These are phyloP conservation scores for Eleginops maclovinus DNA, from an alignment of 2,113 vertebrate genomes.

Conservation along the genomic window DNA sequence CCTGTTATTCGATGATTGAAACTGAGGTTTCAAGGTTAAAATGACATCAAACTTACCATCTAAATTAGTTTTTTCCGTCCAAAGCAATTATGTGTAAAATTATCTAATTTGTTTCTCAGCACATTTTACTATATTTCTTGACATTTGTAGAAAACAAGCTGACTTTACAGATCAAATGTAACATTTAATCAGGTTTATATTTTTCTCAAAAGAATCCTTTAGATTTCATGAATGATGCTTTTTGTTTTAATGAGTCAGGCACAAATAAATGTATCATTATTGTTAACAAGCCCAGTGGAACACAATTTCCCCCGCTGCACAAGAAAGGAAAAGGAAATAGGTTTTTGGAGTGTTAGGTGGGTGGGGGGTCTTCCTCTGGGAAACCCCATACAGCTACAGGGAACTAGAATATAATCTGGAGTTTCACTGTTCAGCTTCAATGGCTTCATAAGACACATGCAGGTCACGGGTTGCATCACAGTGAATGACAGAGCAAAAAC, in stretches of 20 bases:
- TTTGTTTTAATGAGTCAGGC: conserved; percentile 26
- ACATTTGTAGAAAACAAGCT: neutral
- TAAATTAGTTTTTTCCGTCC: conserved; percentile 4
- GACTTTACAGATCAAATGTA: neutral
- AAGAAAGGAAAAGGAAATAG: conserved; percentile 54
- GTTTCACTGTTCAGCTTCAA: conserved; percentile 39
- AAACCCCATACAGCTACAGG: conserved; percentile 60
- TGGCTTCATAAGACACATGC: neutral
- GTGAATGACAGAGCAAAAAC: conserved; percentile 14
- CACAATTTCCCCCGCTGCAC: conserved; percentile 30
- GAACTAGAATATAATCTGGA: conserved; percentile 41
- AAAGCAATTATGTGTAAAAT: neutral
- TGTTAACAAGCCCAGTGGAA: conserved; percentile 45
- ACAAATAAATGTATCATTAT: conserved; percentile 36
- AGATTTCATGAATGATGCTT: neutral
- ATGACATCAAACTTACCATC: conserved; percentile 21
- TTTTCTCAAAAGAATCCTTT: neutral
- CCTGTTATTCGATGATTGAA: conserved; percentile 42
- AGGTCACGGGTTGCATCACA: conserved; percentile 22
- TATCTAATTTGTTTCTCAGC: neutral
- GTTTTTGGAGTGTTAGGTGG: conserved; percentile 31
- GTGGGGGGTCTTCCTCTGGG: conserved; percentile 59
- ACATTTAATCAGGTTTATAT: conserved; percentile 3
- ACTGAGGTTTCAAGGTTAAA: conserved; percentile 49
- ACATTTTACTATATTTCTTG: neutral